Evolutionary conservation across 1,140 invertebrate species (phyloP).

Genomic region (Rhopalosiphum padi): DNA sequence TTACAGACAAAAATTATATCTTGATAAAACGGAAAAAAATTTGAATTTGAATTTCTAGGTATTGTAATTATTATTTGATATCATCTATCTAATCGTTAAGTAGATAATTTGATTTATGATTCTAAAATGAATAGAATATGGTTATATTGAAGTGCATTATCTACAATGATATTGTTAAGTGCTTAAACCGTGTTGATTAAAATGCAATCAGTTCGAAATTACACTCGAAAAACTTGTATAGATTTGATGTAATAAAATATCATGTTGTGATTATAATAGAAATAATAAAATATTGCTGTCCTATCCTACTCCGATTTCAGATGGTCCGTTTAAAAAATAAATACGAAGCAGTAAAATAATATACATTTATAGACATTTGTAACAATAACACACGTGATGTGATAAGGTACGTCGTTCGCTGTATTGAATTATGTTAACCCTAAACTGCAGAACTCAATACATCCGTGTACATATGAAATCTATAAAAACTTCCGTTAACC

Average conservation of each 20-base stretch:
- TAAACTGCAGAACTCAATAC: not conserved
- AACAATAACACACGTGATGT: not conserved
- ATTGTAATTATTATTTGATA: not conserved
- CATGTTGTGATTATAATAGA: not conserved
- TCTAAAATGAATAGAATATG: not conserved
- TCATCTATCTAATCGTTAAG: not conserved
- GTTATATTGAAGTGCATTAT: not conserved
- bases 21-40: not conserved
- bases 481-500: not conserved
- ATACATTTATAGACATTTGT: not conserved
- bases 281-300: too few relatives aligned
- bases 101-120: not conserved
- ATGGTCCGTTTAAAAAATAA: not conserved
- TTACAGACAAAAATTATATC: not conserved
- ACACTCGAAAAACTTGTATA: not conserved
- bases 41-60: not conserved
- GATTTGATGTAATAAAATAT: not conserved
- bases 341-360: not conserved
- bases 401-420: not conserved
- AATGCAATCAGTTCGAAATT: not conserved
- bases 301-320: not conserved
- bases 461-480: not conserved
- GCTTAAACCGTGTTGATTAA: not conserved
- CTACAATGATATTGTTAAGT: not conserved
- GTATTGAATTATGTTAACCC: conserved; percentile 17